Conservation (phyloP, 2,797 vertebrate genomes). For the Eospalax fontanierii region DNA sequence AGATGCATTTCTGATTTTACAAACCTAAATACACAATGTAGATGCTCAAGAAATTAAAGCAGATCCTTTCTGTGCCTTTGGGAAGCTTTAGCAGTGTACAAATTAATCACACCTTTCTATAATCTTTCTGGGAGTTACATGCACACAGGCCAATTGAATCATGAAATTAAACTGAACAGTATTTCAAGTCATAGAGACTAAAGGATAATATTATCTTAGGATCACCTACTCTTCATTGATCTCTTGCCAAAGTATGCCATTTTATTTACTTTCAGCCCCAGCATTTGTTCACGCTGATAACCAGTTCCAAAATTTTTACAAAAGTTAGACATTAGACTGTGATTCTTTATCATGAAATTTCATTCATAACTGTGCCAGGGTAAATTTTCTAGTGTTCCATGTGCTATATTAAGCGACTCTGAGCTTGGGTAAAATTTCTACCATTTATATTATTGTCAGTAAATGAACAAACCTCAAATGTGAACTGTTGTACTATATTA, state of each 20-base stretch:
- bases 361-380: constrained; percentile 79
- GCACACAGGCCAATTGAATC: constrained; percentile 50
- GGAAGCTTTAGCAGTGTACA: constrained; percentile 20
- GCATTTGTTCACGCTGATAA: constrained; percentile 52
- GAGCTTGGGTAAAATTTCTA: constrained; percentile 79
- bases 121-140: constrained; percentile 66
- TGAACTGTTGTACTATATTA: constrained; percentile 67
- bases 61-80: constrained; percentile 14
- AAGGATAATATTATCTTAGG: constrained; percentile 35
- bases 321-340: constrained; percentile 77
- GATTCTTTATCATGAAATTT: constrained; percentile 80
- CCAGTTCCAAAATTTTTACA: constrained; percentile 65
- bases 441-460: constrained; percentile 78
- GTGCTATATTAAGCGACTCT: constrained; percentile 77
- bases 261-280: constrained; percentile 72
- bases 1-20: background rate
- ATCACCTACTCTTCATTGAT: constrained; percentile 41
- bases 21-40: constrained; percentile 10
- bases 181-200: constrained; percentile 55
- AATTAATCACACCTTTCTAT: constrained; percentile 46
- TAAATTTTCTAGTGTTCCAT: constrained; percentile 79
- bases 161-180: constrained; percentile 67
- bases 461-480: constrained; percentile 74
- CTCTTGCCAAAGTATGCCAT: constrained; percentile 59
- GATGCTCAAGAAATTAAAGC: constrained; percentile 47